These are phyloP conservation scores for Syrphus vitripennis DNA, from an alignment of 2,888 invertebrate species.

Conservation along the genomic window DNA sequence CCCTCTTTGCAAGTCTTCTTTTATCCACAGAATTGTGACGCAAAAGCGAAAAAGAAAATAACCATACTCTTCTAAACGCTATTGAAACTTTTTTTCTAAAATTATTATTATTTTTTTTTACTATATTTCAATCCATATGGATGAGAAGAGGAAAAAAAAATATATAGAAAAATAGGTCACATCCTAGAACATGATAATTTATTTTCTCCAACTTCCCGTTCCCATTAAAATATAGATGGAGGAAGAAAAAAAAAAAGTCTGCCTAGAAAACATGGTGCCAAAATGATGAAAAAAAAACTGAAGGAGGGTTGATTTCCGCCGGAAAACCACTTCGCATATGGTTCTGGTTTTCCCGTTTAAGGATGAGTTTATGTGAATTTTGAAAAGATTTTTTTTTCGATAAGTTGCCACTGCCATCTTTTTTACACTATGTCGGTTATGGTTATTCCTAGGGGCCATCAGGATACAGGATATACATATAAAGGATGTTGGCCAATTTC, in stretches of 20 bases:
- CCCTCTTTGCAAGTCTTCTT: slow-evolving; percentile 2
- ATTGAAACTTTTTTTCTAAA: slow-evolving; percentile 59
- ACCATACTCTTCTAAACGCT: slow-evolving; percentile 35
- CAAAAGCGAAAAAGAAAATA: background rate
- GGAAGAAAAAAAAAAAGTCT: background rate
- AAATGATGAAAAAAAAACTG: background rate
- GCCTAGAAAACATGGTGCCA: background rate
- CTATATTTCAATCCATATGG: slow-evolving; percentile 64
- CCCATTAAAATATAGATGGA: background rate
- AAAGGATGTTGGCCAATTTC: slow-evolving; percentile 52
- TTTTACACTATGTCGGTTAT: background rate
- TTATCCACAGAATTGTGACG: background rate
- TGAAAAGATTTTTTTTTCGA: background rate
- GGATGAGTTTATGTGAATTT: background rate
- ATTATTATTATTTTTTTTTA: slow-evolving; percentile 45
- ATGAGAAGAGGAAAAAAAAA: background rate
- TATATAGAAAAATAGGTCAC: slow-evolving; percentile 64
- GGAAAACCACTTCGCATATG: slow-evolving; percentile 58
- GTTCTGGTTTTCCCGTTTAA: background rate
- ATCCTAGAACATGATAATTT: slow-evolving; percentile 58
- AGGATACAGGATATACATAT: too few relatives aligned
- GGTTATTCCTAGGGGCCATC: background rate
- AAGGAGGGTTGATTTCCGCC: slow-evolving; percentile 26
- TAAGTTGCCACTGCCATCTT: background rate
- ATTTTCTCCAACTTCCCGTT: slow-evolving; percentile 42